Evolutionary conservation across 2,888 invertebrate species (phyloP).

Genomic region (Drosophila prostipennis): DNA sequence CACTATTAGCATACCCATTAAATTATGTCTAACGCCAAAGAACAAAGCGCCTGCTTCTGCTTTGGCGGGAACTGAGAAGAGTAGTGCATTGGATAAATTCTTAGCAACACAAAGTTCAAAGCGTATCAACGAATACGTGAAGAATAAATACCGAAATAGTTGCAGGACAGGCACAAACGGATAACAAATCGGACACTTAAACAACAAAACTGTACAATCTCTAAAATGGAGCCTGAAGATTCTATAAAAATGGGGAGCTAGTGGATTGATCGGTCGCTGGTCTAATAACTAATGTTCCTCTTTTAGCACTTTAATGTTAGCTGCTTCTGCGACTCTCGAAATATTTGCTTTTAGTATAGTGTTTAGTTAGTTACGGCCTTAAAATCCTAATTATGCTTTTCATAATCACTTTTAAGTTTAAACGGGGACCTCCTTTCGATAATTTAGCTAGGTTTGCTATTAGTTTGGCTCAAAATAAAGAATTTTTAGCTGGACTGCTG

Average conservation of each 20-base stretch:
- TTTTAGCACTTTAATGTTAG: constrained; percentile 54
- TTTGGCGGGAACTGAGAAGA: constrained; percentile 30
- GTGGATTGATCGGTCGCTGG: constrained; percentile 26
- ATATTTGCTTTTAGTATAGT: constrained; percentile 30
- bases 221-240: constrained; percentile 49
- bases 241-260: constrained; percentile 36
- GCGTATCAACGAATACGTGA: constrained; percentile 25
- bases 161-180: constrained; percentile 57
- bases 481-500: constrained; percentile 23
- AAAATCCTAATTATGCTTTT: constrained; percentile 59
- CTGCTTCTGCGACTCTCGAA: constrained; percentile 12
- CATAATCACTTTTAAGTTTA: constrained; percentile 54
- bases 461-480: constrained; percentile 35
- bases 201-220: constrained; percentile 36
- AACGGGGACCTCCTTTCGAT: constrained; percentile 27
- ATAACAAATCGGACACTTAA: constrained; percentile 42
- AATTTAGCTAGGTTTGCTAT: constrained; percentile 45
- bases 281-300: constrained; percentile 32
- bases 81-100: constrained; percentile 53
- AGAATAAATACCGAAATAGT: constrained; percentile 54
- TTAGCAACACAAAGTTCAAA: constrained; percentile 46
- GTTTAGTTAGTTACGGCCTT: constrained; percentile 48
- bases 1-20: constrained; percentile 33
- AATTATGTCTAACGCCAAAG: constrained; percentile 21
- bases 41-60: constrained; percentile 21